Evolutionary conservation across 30 jellyfish, hydroid and myxozoan species (phyloP), one percentile per base, ranked within the genome.

Genomic region (Aurelia sp.): DNA sequence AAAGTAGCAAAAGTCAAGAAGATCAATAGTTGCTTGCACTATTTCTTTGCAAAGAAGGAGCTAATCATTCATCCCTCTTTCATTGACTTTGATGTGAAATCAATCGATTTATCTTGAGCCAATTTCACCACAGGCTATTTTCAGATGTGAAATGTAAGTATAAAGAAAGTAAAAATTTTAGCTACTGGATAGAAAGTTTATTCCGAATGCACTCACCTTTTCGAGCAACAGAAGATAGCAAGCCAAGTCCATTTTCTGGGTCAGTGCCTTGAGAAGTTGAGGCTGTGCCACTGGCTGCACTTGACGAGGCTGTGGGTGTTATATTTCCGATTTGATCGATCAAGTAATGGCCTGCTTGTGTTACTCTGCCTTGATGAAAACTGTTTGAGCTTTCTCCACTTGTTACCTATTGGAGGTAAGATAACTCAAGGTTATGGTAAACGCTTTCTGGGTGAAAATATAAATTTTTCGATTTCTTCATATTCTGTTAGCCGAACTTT

Each of bases 211-310:
- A 31, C 55, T 48, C 40, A 57, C 99, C 98, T 83, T 96, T 96
- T 8, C 99, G 99, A 21, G 99, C 99, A 44, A 96, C 99, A 13
- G 99, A 90, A 5, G 99, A 96, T 10, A 96, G 85, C 80, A 96
- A 68, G 7, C 99, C 99, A 20, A 96, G 97, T 2, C 99, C 99
- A 78, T 90, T 91, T 72, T 96, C 98, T 47, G 91, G 35, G 24
- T 84, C 93, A 63, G 61, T 72, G 57, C 69, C 71, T 64, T 72
- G 93, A 17, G 87, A 24, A 17, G 72, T 67, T 20, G 97, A 38
- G 88, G 69, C 57, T 8, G 74, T 68, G 84, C 51, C 69, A 80
- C 95, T 81, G 77, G 92, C 90, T 33, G 93, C n/a, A 17, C 81
- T 88, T 71, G 89, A 78, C 31, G 91, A 73, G 35, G 63, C 62